These are phyloP conservation scores for Drosophila hydei DNA, from an alignment of 1,140 invertebrate species.

Conservation along the genomic window DNA sequence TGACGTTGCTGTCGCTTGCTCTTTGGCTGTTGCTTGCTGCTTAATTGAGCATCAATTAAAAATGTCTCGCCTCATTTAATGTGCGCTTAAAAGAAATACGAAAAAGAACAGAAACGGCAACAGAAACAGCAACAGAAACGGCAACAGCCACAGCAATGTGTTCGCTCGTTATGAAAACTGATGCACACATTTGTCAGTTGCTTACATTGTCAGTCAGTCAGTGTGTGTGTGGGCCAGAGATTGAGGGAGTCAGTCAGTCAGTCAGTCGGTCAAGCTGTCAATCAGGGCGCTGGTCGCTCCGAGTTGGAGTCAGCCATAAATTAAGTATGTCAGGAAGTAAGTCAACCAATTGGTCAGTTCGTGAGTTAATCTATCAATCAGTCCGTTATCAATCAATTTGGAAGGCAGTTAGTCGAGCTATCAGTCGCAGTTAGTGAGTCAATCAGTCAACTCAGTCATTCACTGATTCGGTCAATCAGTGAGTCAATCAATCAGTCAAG, in stretches of 20 bases:
- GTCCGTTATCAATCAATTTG: not conserved
- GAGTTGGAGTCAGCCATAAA: not conserved
- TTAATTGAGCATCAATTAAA: conserved; percentile 81
- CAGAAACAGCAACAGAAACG: conserved; percentile 7
- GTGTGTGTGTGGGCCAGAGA: not conserved
- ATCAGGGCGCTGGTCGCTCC: not conserved
- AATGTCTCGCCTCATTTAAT: conserved; percentile 77
- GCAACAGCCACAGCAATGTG: not conserved
- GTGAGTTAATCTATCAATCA: not conserved
- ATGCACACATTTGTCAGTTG: conserved; percentile 20
- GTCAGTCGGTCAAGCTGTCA: not conserved
- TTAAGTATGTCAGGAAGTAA: not conserved
- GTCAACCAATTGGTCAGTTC: not conserved
- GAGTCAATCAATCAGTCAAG: too few species aligned
- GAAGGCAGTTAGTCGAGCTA: too few species aligned
- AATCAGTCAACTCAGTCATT: too few species aligned
- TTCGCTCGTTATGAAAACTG: conserved; percentile 24
- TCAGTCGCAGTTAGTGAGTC: too few species aligned
- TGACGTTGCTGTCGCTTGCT: conserved; percentile 19
- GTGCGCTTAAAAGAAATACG: conserved; percentile 50
- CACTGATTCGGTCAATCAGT: too few species aligned
- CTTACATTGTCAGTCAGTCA: conserved; percentile 2
- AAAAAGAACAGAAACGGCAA: conserved; percentile 1
- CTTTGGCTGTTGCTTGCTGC: conserved; percentile 47
- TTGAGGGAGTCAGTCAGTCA: not conserved